phyloP scores from a whole-genome alignment of 2,888 invertebrate species.

The Tricholauxania praeusta region DNA sequence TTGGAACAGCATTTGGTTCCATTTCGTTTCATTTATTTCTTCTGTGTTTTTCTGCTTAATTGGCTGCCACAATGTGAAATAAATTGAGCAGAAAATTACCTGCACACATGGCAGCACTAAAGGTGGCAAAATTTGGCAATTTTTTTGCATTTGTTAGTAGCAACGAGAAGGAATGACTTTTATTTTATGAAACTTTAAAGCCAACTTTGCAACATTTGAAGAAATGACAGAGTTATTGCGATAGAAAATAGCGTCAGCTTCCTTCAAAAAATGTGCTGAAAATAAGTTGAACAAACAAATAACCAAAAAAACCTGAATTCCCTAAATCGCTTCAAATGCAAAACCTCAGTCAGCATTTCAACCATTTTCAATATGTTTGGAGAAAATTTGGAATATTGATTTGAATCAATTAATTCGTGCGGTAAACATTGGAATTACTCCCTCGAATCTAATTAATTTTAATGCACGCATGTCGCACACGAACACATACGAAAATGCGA shows the following conservation, averaged over 20 bases:
- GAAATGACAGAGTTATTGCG: too few relatives aligned
- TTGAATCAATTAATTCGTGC: conserved; percentile 69
- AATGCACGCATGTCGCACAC: conserved; percentile 28
- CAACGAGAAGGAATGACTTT: too few relatives aligned
- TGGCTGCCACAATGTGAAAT: conserved; percentile 68
- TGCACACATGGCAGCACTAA: conserved; percentile 45
- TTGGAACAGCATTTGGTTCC: conserved; percentile 9
- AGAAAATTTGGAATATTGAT: conserved; percentile 66
- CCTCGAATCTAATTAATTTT: conserved; percentile 69
- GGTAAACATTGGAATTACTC: conserved; percentile 66
- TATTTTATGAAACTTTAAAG: too few relatives aligned
- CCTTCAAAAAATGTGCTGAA: too few relatives aligned
- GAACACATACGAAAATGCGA: conserved; percentile 17
- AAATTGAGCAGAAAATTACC: conserved; percentile 69
- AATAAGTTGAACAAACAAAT: too few relatives aligned
- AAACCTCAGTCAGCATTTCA: conserved; percentile 9
- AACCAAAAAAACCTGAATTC: not conserved
- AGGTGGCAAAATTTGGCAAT: too few relatives aligned
- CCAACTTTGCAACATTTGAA: too few relatives aligned
- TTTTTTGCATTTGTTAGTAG: too few relatives aligned
- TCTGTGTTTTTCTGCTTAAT: conserved; percentile 60
- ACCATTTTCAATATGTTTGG: conserved; percentile 52
- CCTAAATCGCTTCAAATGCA: not conserved
- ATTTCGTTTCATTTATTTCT: conserved; percentile 9
- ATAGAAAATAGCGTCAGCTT: too few relatives aligned